Evolutionary conservation across 2,888 invertebrate species (phyloP).

Genomic region (Phyllotreta cruciferae): DNA sequence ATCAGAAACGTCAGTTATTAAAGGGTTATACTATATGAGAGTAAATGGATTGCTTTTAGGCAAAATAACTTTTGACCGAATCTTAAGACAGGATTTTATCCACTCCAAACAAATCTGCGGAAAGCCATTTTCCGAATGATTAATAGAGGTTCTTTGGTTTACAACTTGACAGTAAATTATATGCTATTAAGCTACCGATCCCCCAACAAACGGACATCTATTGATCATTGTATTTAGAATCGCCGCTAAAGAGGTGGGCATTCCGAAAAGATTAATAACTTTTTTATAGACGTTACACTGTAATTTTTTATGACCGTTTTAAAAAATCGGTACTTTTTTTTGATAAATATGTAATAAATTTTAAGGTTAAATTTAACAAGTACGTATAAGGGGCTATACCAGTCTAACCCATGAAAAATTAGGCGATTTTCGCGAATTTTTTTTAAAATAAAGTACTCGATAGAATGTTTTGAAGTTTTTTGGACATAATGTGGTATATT

Average conservation of each 20-base stretch:
- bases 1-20: not conserved
- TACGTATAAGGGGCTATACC: no score
- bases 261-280: conserved; percentile 6
- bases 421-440: no score
- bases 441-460: no score
- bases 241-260: not conserved
- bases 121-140: conserved; percentile 25
- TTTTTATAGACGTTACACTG: no score
- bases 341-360: no score
- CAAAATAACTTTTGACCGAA: conserved; percentile 22
- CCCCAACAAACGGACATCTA: conserved; percentile 9
- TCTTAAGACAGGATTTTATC: conserved; percentile 24
- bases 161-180: conserved; percentile 28
- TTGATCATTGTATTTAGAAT: conserved; percentile 14
- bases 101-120: conserved; percentile 26
- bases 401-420: no score
- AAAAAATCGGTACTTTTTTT: no score
- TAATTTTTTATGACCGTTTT: no score
- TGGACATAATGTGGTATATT: no score
- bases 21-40: conserved; percentile 7
- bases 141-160: conserved; percentile 22
- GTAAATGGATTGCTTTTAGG: conserved; percentile 16
- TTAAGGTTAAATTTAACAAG: no score
- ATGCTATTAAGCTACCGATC: conserved; percentile 17
- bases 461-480: no score